Percentiles rank a stretch among this genome's conserved stretches.
These are phyloP conservation scores for Scolopax mira DNA, from an alignment of 2,113 vertebrate genomes.

Conservation along the genomic window DNA sequence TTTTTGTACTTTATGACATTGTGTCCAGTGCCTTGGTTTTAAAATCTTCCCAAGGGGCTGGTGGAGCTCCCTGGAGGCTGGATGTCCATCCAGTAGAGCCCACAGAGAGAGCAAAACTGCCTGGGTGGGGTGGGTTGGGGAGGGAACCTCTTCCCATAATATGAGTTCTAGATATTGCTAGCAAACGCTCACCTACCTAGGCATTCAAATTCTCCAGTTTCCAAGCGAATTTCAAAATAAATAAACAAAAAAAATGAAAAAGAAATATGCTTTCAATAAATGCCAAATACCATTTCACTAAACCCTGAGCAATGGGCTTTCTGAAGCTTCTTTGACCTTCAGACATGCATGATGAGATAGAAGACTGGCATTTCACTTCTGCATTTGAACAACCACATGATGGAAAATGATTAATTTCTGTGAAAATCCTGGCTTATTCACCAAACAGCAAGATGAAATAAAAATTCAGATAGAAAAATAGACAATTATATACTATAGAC, in stretches of 20 bases:
- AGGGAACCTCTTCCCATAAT: not conserved
- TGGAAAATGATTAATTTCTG: not conserved
- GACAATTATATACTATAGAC: not conserved
- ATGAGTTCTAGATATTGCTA: not conserved
- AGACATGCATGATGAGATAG: not conserved
- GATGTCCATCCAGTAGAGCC: not conserved
- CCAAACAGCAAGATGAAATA: not conserved
- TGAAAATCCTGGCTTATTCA: not conserved
- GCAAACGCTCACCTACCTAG: not conserved
- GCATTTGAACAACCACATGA: not conserved
- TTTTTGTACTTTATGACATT: not conserved
- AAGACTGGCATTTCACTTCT: not conserved
- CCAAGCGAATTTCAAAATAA: not conserved
- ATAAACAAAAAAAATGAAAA: not conserved
- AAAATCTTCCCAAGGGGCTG: not conserved
- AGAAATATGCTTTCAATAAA: not conserved
- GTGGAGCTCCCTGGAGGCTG: not conserved
- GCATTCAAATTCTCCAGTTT: not conserved
- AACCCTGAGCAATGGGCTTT: not conserved
- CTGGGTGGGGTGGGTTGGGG: not conserved
- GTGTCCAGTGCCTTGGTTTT: too few species aligned
- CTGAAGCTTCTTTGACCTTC: not conserved
- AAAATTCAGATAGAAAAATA: conserved; percentile 6
- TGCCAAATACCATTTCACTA: not conserved
- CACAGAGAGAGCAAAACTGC: not conserved